Conservation (phyloP, 2,888 invertebrate genomes). For the Perdita meconis region DNA sequence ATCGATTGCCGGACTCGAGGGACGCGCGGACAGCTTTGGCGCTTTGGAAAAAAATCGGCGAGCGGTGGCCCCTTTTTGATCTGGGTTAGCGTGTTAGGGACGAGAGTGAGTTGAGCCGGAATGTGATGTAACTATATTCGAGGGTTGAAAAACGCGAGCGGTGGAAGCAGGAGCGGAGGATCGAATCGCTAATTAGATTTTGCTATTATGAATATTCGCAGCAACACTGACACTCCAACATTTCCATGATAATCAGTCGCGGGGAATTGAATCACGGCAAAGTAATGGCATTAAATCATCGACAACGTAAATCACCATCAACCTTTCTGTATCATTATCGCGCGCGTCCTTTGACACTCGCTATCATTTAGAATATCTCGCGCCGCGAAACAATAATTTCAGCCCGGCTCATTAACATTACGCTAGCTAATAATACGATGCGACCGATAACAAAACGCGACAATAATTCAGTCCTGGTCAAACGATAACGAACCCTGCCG, state of each 20-base stretch:
- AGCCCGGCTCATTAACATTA: slow-evolving; percentile 36
- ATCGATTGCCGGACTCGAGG: slow-evolving; percentile 46
- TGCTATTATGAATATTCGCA: neutral
- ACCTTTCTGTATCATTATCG: slow-evolving; percentile 15
- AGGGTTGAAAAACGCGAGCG: too few relatives aligned
- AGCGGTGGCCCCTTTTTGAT: neutral
- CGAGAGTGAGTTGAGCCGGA: neutral
- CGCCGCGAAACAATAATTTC: slow-evolving; percentile 22
- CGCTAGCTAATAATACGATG: slow-evolving; percentile 34
- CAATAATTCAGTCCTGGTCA: slow-evolving; percentile 31
- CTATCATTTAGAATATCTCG: slow-evolving; percentile 19
- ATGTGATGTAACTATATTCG: too few relatives aligned
- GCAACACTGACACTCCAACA: neutral
- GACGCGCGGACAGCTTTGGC: slow-evolving; percentile 11
- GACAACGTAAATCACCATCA: neutral
- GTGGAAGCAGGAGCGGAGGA: too few relatives aligned
- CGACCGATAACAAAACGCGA: slow-evolving; percentile 28
- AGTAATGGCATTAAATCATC: slow-evolving; percentile 14
- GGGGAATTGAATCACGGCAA: neutral
- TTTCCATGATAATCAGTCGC: neutral
- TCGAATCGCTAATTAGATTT: too few relatives aligned
- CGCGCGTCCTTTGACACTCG: slow-evolving; percentile 2
- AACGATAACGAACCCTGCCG: slow-evolving; percentile 33
- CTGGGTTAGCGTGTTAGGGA: slow-evolving; percentile 34
- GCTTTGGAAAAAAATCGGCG: slow-evolving; percentile 22